phyloP scores from a whole-genome alignment of 1,140 invertebrate genomes.

The Rhyzopertha dominica region DNA sequence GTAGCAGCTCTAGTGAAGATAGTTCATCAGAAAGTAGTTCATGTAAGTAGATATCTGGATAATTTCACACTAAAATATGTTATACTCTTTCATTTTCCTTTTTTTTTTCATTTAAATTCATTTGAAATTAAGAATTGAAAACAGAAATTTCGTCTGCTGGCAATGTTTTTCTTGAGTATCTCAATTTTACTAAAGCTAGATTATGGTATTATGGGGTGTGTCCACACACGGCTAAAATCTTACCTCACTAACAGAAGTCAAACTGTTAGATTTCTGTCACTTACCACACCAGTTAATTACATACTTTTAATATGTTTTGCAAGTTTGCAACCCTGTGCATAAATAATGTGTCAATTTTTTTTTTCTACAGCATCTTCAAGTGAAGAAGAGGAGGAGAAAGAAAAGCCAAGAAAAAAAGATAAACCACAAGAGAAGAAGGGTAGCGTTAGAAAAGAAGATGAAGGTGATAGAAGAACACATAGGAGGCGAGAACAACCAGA shows the following conservation, averaged over 20 bases:
- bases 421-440: conserved; percentile 6
- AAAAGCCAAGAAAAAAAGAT: conserved; percentile 6
- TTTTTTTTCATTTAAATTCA: neutral
- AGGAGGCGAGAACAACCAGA: conserved; percentile 13
- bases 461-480: neutral
- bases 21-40: conserved; percentile 19
- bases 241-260: too few relatives aligned
- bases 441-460: conserved; percentile 8
- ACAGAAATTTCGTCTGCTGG: too few relatives aligned
- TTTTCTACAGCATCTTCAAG: conserved; percentile 18
- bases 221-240: too few relatives aligned
- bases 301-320: too few relatives aligned
- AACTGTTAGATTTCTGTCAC: too few relatives aligned
- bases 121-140: neutral
- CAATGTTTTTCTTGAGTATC: neutral
- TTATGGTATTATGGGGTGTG: too few relatives aligned
- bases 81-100: neutral
- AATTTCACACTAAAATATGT: neutral
- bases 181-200: neutral
- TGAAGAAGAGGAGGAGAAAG: conserved; percentile 27
- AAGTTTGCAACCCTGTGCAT: too few relatives aligned
- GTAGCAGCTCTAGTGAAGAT: conserved; percentile 25
- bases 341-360: too few relatives aligned
- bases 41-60: conserved; percentile 2
- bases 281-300: too few relatives aligned